Base-by-base conservation (phyloP, 2,888 invertebrate genomes). In the Coleophora flavipennella region DNA sequence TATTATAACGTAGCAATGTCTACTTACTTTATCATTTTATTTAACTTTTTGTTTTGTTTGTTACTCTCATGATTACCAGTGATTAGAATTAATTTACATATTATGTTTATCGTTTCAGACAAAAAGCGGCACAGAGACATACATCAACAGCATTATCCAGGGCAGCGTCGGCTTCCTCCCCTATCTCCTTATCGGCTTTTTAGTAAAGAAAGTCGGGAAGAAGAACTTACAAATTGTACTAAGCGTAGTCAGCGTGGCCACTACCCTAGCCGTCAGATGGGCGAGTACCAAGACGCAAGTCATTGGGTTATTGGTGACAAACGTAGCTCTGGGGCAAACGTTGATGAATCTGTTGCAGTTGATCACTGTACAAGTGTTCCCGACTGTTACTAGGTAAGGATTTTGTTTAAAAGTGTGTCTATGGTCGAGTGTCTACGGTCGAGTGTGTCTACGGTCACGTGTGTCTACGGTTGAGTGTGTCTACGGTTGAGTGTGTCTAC, bases 121-220 rank as follows among this genome's bases (percentile, higher is more conserved):
- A 7, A 61, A 52, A 48, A 75, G 72, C 31, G 78, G 78, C 0
- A 46, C 60, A 1, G 70, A 73, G 36, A 78, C 78, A 0, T 78
- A 77, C 39, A 68, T 75, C 11, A 76, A 76, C 59, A 75, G 67
- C 31, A 67, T 77, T 1, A 72, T 77, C 11, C 47, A 77, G 9
- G 76, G 76, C 1, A 50, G 50, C 8, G 59, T 67, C 3, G 67
- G 67, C 33, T 9, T 69, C 0, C 31, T 68, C 1, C 73, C 76
- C 0, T 71, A 57, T 46, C 55, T 67, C 40, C 51, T 73, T 29
- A 65, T 58, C 1, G 70, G 68, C 0, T 35, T 70, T 0, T 38
- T 78, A 2, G 71, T 78, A 1, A 75, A 69, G 41, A 62, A 49
- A 47, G 62, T 76, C 1, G 74, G 75, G 1, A 78, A 78, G 49